phyloP scores from a whole-genome alignment of 2,113 vertebrate species.

The Phodopus roborovskii region DNA sequence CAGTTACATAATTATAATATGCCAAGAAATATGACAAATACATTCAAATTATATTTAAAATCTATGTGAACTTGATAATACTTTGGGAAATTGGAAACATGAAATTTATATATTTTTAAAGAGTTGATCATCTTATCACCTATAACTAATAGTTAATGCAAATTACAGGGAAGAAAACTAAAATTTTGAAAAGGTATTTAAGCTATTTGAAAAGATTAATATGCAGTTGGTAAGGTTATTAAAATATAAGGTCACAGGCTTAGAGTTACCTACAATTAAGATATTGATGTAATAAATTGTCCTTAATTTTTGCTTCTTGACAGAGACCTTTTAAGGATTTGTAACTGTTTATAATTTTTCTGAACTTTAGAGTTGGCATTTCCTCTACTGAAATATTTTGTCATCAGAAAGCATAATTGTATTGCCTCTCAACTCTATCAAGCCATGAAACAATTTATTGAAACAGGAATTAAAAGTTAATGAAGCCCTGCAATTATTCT shows the following conservation, averaged over 20 bases:
- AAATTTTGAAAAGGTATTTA: slow-evolving; percentile 10
- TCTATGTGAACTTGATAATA: not conserved
- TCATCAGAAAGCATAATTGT: slow-evolving; percentile 31
- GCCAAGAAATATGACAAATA: not conserved
- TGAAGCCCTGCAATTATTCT: slow-evolving; percentile 1
- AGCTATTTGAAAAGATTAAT: slow-evolving; percentile 49
- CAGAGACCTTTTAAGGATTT: slow-evolving; percentile 18
- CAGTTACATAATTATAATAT: not conserved
- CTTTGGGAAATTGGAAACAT: slow-evolving; percentile 17
- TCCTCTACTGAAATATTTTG: slow-evolving; percentile 58
- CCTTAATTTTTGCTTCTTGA: slow-evolving; percentile 28
- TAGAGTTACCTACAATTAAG: not conserved
- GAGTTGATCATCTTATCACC: not conserved
- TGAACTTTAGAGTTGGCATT: slow-evolving; percentile 25
- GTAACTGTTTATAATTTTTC: slow-evolving; percentile 41
- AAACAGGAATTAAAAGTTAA: slow-evolving; percentile 45
- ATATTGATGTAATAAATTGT: slow-evolving; percentile 4
- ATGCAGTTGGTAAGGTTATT: not conserved
- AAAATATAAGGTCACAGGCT: not conserved
- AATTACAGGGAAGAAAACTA: not conserved
- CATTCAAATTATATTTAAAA: slow-evolving; percentile 46
- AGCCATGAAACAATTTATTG: not conserved
- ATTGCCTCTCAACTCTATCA: slow-evolving; percentile 22
- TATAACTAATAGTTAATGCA: slow-evolving; percentile 51
- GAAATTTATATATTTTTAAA: slow-evolving; percentile 42